phyloP scores from a whole-genome alignment of 2,797 vertebrate genomes.

The Aulostomus chinensis region DNA sequence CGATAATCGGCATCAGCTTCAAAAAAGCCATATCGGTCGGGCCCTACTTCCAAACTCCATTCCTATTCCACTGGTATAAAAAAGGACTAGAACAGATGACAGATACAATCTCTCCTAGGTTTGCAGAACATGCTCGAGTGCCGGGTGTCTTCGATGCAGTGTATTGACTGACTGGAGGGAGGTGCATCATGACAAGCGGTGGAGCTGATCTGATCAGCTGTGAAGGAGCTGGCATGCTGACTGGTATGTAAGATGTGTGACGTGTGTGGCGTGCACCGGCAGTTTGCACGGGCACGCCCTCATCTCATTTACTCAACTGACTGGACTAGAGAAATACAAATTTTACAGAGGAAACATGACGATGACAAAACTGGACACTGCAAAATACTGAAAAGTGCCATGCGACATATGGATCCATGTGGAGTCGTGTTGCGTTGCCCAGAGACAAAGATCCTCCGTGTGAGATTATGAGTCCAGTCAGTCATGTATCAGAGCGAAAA shows the following conservation, averaged over 20 bases:
- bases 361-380: conserved; percentile 18
- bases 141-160: not conserved
- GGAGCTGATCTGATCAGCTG: conserved; percentile 6
- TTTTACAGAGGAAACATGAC: conserved; percentile 5
- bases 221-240: conserved; percentile 22
- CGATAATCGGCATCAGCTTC: too few species aligned
- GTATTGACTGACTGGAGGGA: not conserved
- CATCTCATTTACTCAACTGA: not conserved
- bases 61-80: too few species aligned
- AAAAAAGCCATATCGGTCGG: too few species aligned
- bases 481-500: conserved; percentile 7
- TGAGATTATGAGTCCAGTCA: conserved; percentile 9
- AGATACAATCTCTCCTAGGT: too few species aligned
- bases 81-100: too few species aligned
- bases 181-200: conserved; percentile 4
- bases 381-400: conserved; percentile 23
- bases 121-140: conserved; percentile 26
- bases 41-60: too few species aligned
- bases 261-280: too few species aligned
- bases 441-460: not conserved
- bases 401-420: conserved; percentile 13
- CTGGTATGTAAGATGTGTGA: not conserved
- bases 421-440: too few species aligned
- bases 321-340: conserved; percentile 4
- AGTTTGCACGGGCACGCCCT: not conserved